Evolutionary conservation across 92 coral and sea anemone species (phyloP).

Genomic region (Parazoanthus swiftii): DNA sequence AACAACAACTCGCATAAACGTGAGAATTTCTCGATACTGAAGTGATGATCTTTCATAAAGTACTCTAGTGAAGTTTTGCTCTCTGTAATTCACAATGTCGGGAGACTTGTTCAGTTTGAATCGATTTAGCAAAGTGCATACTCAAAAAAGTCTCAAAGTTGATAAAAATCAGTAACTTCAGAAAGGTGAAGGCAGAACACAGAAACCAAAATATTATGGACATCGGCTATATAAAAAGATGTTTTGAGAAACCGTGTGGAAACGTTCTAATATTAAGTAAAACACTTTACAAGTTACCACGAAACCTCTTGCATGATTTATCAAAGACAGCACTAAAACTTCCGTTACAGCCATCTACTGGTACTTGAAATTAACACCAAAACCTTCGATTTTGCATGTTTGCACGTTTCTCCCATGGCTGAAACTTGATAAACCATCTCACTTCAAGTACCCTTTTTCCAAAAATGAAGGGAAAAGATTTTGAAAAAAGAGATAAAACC

Average conservation of each 20-base stretch:
- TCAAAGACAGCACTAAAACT: background rate
- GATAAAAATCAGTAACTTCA: background rate
- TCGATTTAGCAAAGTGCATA: background rate
- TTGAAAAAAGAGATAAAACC: background rate
- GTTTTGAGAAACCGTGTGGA: background rate
- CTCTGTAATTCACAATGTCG: background rate
- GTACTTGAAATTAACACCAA: background rate
- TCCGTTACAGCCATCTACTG: constrained; percentile 22
- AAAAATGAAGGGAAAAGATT: background rate
- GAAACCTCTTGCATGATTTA: background rate
- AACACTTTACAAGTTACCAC: background rate
- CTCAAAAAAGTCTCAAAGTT: background rate
- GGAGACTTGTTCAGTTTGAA: background rate
- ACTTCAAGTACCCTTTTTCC: background rate
- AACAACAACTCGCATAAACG: no score
- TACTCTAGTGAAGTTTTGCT: background rate
- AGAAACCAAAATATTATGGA: background rate
- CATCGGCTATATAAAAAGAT: no score
- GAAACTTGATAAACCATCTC: background rate
- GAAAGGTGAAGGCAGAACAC: background rate
- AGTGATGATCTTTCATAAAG: background rate
- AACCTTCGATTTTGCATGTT: constrained; percentile 11
- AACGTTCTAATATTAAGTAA: background rate
- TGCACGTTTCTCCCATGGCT: constrained; percentile 11
- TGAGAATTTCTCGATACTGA: no score